phyloP scores from a whole-genome alignment of 2,113 vertebrate species.

The Ammodytes marinus region DNA sequence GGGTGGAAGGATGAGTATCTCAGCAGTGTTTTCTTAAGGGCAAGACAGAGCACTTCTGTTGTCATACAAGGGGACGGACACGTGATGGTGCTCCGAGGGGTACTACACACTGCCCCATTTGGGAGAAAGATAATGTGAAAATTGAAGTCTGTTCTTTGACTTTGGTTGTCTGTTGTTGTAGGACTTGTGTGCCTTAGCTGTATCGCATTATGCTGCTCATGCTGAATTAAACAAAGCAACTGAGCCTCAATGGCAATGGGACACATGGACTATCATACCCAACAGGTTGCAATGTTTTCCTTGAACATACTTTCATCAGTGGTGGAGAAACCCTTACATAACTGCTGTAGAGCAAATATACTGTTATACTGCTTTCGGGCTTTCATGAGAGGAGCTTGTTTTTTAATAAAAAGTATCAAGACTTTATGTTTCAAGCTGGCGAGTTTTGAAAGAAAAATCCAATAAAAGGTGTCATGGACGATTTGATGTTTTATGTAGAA shows the following conservation, averaged over 20 bases:
- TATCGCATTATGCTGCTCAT: not conserved
- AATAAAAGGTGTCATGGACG: too few relatives aligned
- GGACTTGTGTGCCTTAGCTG: not conserved
- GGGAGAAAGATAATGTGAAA: not conserved
- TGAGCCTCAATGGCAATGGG: not conserved
- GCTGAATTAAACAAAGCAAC: too few relatives aligned
- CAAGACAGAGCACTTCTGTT: conserved; percentile 14
- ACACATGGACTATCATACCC: not conserved
- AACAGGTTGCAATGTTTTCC: not conserved
- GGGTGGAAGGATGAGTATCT: not conserved
- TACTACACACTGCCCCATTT: conserved; percentile 37
- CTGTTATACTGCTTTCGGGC: too few relatives aligned
- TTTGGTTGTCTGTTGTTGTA: not conserved
- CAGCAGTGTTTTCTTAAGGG: not conserved
- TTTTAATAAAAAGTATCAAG: too few relatives aligned
- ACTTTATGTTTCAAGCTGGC: too few relatives aligned
- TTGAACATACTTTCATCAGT: not conserved
- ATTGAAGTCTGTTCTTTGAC: not conserved
- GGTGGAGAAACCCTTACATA: not conserved
- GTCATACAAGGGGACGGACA: conserved; percentile 2
- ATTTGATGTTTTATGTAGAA: too few relatives aligned
- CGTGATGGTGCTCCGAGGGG: conserved; percentile 9
- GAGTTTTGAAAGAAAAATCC: too few relatives aligned
- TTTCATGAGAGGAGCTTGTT: too few relatives aligned
- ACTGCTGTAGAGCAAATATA: not conserved